Base-by-base conservation (phyloP, 2,113 vertebrate species). In the Hyperoodon ampullatus region DNA sequence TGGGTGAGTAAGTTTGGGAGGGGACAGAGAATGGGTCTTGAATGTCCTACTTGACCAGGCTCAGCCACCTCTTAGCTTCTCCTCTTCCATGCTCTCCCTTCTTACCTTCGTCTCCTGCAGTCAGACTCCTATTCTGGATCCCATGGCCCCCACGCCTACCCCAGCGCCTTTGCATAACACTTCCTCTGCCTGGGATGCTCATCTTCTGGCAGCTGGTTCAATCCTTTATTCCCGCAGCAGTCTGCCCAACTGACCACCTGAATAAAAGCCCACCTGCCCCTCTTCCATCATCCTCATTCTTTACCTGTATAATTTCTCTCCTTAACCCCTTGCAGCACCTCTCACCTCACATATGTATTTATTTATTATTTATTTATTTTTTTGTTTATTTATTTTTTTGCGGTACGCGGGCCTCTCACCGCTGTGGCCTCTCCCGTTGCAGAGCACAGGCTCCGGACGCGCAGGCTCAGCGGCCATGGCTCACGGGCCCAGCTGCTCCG, bases 101-200 rank as follows among this genome's bases (percentile, higher is more conserved):
- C 30, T 21, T 44, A 2, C 6, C 16, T 9, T 3, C 5, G 2
- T 74, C 5, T 53, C 23, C 44, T 84, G 12, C 9, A 30, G 35
- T 11, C 77, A 74, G 70, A 44, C 53, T 86, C 72, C 60, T 70
- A 1, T 23, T 30, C 74, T 61, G 21, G 39, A 82, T 33, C 33
- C 47, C 15, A 15, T 0, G 1, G 50, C 24, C 66, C 44, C 35
- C 21, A 13, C 0, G 0, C 1, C 13, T 8, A 55, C 86, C 61
- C 14, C 53, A 35, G 78, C 47, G 15, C 88, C 35, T 96, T 95
- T 89, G 47, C 24, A 11, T 81, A 53, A 47, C n/a, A 1, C 18
- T 42, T 23, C 28, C 28, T 47, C 60, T 78, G 12, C 30, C 60
- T 77, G 39, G n/a, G 42, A 50, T 18, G 5, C 47, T n/a, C 12